These are phyloP conservation scores for Papilio polyxenes DNA, from an alignment of 1,140 invertebrate species.

Conservation along the genomic window DNA sequence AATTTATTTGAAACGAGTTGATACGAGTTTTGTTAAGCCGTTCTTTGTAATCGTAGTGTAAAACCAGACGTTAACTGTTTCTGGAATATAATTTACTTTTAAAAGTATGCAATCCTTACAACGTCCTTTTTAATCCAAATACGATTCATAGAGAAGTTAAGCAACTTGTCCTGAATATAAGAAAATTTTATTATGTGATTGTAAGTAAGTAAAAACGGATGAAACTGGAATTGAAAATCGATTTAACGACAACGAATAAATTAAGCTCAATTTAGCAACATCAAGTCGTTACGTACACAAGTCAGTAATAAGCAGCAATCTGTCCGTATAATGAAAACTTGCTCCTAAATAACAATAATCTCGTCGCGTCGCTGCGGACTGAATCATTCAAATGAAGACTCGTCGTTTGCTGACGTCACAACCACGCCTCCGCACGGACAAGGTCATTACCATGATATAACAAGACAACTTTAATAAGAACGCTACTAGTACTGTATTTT, in stretches of 20 bases:
- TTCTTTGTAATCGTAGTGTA: neutral
- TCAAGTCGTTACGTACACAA: conserved; percentile 1
- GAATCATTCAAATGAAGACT: neutral
- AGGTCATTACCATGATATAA: conserved; percentile 25
- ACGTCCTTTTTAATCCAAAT: too few species aligned
- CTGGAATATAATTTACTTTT: too few species aligned
- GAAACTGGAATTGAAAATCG: too few species aligned
- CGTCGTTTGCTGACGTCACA: conserved; percentile 7
- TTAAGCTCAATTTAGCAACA: neutral
- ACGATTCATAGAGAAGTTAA: too few species aligned
- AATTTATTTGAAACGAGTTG: neutral
- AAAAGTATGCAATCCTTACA: too few species aligned
- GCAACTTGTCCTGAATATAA: too few species aligned
- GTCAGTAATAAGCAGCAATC: neutral
- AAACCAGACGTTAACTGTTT: too few species aligned
- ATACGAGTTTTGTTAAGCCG: neutral
- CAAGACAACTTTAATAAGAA: conserved; percentile 4
- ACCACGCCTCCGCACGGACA: neutral
- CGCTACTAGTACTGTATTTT: neutral
- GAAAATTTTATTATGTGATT: too few species aligned
- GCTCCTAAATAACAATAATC: neutral
- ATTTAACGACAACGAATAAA: too few species aligned
- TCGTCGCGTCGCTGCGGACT: neutral
- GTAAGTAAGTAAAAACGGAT: too few species aligned
- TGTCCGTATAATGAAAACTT: neutral